Base-by-base conservation (phyloP, 2,888 invertebrate species). In the Thera obeliscata region DNA sequence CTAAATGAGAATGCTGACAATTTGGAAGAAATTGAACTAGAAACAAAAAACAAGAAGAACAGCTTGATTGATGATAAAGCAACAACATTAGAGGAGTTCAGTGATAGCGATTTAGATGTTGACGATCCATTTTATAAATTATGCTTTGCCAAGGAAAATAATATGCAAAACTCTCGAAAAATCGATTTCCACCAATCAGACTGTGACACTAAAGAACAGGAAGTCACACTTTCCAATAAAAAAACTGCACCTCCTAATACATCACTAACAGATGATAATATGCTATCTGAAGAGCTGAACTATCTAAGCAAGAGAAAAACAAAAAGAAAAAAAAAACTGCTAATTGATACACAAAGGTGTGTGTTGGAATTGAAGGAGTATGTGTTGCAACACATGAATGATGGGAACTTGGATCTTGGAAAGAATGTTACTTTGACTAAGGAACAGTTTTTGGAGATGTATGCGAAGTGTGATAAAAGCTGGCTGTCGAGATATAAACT, bases 381-480 rank as follows among this genome's bases (percentile, higher is more conserved):
- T 6, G 33, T 33, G 4, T n/a, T 54, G 2, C 1, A 8, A 0
- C 61, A 54, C 22, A 43, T 61, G 2, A 43, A 61, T 0, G 12
- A 61, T 3, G 61, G 35, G 3, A 35, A 43, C 3, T 22, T 61
- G 3, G 61, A 46, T 33, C 7, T 61, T 9, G 61, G 60, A 3
- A 52, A 61, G 2, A n/a, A 22, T 50, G 46, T 46, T 0, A 61
- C 41, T 3, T 8, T 61, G 9, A 61, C 61, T 33, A 61, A 61
- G 8, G 61, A 61, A 33, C 2, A 9, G 7, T 61, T 61, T 12
- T n/a, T 61, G 7, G n/a, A 61, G 33, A 54, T 61, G 61, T 43
- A 46, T 43, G 54, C 33, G 0, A 61, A 61, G n/a, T 61, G 35
- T 4, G 54, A 54, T 46, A 35, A 22, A 6, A 43, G 3, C 3